Percentiles rank a stretch among this genome's conserved stretches.
Evolutionary conservation across 2,888 invertebrate species (phyloP).

Genomic region (Trachelus stipa): DNA sequence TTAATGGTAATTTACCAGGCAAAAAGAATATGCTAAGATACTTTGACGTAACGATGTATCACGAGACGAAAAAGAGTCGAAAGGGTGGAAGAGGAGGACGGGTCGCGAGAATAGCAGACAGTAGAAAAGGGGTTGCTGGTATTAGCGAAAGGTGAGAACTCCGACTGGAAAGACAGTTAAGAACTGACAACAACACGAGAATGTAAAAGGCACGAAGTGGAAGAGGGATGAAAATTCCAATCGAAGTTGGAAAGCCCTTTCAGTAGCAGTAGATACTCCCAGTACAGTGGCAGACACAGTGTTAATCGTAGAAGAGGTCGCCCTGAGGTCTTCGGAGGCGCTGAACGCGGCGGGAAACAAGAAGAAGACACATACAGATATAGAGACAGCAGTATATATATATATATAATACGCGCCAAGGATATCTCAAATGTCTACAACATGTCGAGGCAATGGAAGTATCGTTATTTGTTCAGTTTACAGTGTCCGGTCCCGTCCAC

Average conservation of each 20-base stretch:
- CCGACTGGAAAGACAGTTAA: neutral
- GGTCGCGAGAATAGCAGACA: neutral
- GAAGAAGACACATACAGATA: neutral
- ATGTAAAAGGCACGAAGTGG: neutral
- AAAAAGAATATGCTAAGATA: neutral
- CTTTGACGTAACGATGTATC: neutral
- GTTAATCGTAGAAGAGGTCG: neutral
- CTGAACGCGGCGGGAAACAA: neutral
- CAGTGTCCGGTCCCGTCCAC: conserved; percentile 28
- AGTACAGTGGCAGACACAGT: neutral
- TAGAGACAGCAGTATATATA: neutral
- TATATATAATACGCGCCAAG: conserved; percentile 8
- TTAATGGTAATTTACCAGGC: neutral
- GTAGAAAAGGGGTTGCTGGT: neutral
- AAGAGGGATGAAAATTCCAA: neutral
- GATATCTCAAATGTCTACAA: conserved; percentile 24
- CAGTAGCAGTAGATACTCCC: neutral
- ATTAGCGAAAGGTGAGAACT: neutral
- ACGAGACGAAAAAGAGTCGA: neutral
- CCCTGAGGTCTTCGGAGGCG: neutral
- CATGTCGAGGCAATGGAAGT: conserved; percentile 26
- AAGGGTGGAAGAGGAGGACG: too few relatives aligned
- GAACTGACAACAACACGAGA: neutral
- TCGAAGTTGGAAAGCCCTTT: neutral
- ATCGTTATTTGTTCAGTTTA: conserved; percentile 47